phyloP scores from a whole-genome alignment of 2,797 vertebrate genomes.

The Sebastes oblongus region DNA sequence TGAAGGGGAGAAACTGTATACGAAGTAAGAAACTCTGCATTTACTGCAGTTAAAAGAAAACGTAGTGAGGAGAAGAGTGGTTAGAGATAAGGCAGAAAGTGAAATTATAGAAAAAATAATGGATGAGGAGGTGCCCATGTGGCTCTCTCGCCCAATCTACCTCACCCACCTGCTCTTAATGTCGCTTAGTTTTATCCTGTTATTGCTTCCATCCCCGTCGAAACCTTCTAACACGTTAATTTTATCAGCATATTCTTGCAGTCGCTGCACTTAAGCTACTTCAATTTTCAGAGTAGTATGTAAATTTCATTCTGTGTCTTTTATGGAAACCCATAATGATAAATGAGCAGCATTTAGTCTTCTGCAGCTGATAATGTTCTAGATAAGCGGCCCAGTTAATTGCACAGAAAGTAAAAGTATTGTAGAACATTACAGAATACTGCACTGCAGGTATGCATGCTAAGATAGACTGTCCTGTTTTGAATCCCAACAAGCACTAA shows the following conservation, averaged over 20 bases:
- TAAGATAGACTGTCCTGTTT: not conserved
- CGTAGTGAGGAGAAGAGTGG: not conserved
- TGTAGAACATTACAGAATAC: not conserved
- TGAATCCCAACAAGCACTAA: conserved; percentile 35
- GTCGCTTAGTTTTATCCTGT: not conserved
- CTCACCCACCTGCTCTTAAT: conserved; percentile 10
- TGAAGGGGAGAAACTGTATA: conserved; percentile 3
- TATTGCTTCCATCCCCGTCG: conserved; percentile 3
- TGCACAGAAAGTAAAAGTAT: not conserved
- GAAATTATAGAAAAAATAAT: not conserved
- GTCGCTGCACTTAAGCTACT: not conserved
- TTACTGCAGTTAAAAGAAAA: conserved; percentile 9
- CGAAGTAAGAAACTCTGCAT: not conserved
- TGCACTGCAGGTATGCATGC: not conserved
- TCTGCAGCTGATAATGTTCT: not conserved
- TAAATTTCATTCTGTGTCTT: conserved; percentile 3
- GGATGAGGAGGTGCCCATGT: not conserved
- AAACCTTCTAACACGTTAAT: conserved; percentile 1
- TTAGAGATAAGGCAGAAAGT: conserved; percentile 7
- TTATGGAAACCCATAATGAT: conserved; percentile 9
- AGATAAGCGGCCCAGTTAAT: conserved; percentile 13
- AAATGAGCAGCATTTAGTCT: conserved; percentile 8
- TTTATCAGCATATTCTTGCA: not conserved
- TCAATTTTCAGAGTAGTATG: conserved; percentile 18
- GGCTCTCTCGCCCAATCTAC: not conserved